These are phyloP conservation scores for Galaxias olidus DNA, from an alignment of 2,797 vertebrate genomes.

Conservation along the genomic window DNA sequence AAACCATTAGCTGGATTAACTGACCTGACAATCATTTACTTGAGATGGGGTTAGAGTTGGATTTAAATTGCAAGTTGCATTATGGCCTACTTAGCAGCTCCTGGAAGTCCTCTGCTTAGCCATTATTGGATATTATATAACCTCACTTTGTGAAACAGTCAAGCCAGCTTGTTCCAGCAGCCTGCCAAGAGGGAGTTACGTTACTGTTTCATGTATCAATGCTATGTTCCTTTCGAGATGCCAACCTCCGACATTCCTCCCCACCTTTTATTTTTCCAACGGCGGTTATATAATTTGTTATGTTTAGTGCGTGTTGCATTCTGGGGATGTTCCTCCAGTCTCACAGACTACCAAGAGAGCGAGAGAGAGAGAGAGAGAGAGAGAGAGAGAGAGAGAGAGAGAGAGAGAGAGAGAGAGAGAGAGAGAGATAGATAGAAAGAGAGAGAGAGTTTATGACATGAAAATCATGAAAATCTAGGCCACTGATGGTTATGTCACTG, in stretches of 20 bases:
- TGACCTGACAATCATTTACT: no score
- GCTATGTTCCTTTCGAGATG: slow-evolving; percentile 36
- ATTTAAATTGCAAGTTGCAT: slow-evolving; percentile 32
- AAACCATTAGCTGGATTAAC: no score
- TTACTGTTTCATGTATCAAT: slow-evolving; percentile 34
- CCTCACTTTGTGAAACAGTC: slow-evolving; percentile 20
- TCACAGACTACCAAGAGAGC: no score
- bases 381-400: no score
- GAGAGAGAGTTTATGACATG: slow-evolving; percentile 1
- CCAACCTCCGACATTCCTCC: slow-evolving; percentile 27
- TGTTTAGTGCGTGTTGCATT: slow-evolving; percentile 27
- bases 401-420: no score
- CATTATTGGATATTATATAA: slow-evolving; percentile 53
- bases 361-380: no score
- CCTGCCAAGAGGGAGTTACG: slow-evolving; percentile 20
- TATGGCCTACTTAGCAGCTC: slow-evolving; percentile 9
- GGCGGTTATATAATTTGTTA: slow-evolving; percentile 61
- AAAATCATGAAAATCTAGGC: slow-evolving; percentile 35
- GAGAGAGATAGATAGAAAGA: no score
- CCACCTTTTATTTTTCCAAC: slow-evolving; percentile 35
- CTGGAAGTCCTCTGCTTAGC: not conserved
- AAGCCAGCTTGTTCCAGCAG: slow-evolving; percentile 44
- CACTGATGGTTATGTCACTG: slow-evolving; percentile 40
- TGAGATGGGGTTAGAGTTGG: no score
- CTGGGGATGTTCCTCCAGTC: slow-evolving; percentile 7